Evolutionary conservation across 2,888 invertebrate species (phyloP).

Genomic region (Ochropacha duplaris): DNA sequence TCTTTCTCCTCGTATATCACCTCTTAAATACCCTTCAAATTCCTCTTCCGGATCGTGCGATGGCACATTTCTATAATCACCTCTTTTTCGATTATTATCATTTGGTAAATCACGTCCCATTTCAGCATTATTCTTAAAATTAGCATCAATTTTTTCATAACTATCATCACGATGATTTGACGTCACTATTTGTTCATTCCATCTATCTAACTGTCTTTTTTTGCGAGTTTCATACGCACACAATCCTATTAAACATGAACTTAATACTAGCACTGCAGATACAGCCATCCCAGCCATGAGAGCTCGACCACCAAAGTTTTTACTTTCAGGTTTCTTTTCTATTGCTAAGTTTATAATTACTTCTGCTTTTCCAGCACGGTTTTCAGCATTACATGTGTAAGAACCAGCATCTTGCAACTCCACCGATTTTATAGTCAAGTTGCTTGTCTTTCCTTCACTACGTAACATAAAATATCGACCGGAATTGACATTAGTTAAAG

Average conservation of each 20-base stretch:
- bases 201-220: conserved; percentile 80
- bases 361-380: conserved; percentile 90
- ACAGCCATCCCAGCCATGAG: conserved; percentile 87
- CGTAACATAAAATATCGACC: conserved; percentile 86
- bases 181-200: conserved; percentile 78
- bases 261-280: conserved; percentile 86
- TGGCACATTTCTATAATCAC: conserved; percentile 89
- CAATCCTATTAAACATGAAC: conserved; percentile 85
- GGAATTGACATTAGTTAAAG: conserved; percentile 64
- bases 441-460: conserved; percentile 86
- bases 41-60: conserved; percentile 87
- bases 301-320: conserved; percentile 82
- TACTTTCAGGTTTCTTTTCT: conserved; percentile 85
- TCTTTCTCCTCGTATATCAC: conserved; percentile 51
- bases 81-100: conserved; percentile 81
- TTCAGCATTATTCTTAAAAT: conserved; percentile 75
- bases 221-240: conserved; percentile 86
- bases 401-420: conserved; percentile 89
- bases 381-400: conserved; percentile 91
- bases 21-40: conserved; percentile 68
- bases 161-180: conserved; percentile 83
- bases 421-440: conserved; percentile 87
- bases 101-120: conserved; percentile 56
- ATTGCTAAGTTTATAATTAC: conserved; percentile 88
- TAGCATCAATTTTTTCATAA: conserved; percentile 91